Percentiles rank a stretch among this genome's conserved stretches.
These are phyloP conservation scores for Nomada fabriciana DNA, from an alignment of 2,888 invertebrate species.

Conservation along the genomic window DNA sequence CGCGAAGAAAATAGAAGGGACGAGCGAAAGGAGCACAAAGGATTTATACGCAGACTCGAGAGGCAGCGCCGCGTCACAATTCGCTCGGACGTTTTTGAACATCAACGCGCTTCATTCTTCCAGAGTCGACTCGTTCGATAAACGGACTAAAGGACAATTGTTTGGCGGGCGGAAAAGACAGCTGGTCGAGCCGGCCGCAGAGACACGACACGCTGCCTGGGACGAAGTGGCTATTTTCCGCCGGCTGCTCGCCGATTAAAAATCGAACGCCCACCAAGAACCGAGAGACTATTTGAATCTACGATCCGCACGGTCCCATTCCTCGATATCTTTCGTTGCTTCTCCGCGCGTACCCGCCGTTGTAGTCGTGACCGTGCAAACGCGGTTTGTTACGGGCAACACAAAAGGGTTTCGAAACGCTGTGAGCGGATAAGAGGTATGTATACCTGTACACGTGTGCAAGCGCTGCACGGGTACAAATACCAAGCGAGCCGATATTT, in stretches of 20 bases:
- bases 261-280: constrained; percentile 79
- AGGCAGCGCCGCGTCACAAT: constrained; percentile 43
- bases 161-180: constrained; percentile 74
- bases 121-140: constrained; percentile 36
- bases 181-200: constrained; percentile 80
- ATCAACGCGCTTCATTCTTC: constrained; percentile 35
- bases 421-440: not conserved
- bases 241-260: constrained; percentile 84
- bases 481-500: constrained; percentile 14
- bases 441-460: too few relatives aligned
- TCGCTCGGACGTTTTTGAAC: constrained; percentile 40
- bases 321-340: constrained; percentile 5
- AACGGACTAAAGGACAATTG: constrained; percentile 67
- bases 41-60: constrained; percentile 17
- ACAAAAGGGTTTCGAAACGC: constrained; percentile 1
- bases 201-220: constrained; percentile 62
- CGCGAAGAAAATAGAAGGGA: not conserved
- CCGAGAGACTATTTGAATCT: constrained; percentile 62
- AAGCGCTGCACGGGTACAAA: not conserved
- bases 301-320: constrained; percentile 43
- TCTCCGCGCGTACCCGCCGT: not conserved
- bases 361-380: not conserved
- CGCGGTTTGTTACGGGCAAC: constrained; percentile 5
- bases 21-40: not conserved
- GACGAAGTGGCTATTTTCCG: constrained; percentile 84